Evolutionary conservation across 1,140 invertebrate genomes (phyloP).

Genomic region (Microplitis mediator): DNA sequence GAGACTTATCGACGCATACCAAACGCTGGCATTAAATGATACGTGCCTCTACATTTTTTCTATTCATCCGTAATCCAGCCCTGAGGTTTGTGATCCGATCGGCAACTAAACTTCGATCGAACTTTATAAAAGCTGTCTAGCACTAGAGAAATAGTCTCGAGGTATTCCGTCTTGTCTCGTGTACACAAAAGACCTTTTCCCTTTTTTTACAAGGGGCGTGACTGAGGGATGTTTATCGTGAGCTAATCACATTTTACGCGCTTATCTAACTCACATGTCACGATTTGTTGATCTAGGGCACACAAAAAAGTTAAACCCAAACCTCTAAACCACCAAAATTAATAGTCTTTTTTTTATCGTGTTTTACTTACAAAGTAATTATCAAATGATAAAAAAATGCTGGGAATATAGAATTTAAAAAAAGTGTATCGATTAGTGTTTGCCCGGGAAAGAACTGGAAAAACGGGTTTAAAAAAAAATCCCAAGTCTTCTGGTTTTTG

Average conservation of each 20-base stretch:
- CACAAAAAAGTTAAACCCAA: neutral
- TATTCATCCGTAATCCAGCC: neutral
- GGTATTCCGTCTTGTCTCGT: neutral
- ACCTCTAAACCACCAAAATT: neutral
- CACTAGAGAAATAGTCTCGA: neutral
- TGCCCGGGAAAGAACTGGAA: no score
- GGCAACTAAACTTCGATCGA: neutral
- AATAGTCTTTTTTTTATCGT: neutral
- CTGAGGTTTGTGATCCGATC: neutral
- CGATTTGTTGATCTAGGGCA: neutral
- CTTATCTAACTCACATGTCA: slow-evolving; percentile 10
- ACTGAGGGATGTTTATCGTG: neutral
- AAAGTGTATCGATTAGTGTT: no score
- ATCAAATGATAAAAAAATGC: neutral
- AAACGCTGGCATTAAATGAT: slow-evolving; percentile 20
- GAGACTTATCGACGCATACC: slow-evolving; percentile 45
- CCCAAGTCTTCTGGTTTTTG: neutral
- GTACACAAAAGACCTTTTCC: neutral
- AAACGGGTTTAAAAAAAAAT: no score
- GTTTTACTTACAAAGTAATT: neutral
- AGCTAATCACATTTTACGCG: slow-evolving; percentile 25
- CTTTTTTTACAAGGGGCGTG: no score
- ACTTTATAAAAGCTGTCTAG: neutral
- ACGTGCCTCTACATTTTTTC: neutral
- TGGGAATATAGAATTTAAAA: neutral